Evolutionary conservation across 2,113 vertebrate species (phyloP).

Genomic region (Atherinomorus stipes): DNA sequence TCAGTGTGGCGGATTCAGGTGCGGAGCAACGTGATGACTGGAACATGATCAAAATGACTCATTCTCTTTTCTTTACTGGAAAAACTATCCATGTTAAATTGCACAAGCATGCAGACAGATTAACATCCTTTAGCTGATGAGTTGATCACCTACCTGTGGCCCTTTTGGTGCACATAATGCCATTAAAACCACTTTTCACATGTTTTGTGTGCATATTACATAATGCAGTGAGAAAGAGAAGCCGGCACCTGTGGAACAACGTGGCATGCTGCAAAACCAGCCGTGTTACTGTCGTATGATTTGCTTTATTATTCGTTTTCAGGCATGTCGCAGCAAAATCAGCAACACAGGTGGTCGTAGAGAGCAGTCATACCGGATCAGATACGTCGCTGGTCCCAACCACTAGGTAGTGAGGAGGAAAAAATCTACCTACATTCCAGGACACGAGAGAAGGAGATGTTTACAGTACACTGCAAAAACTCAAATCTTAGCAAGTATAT

Average conservation of each 20-base stretch:
- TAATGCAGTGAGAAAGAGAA: conserved; percentile 13
- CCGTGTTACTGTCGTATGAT: conserved; percentile 5
- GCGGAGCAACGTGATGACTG: conserved; percentile 30
- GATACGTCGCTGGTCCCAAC: conserved; percentile 47
- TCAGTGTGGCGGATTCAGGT: conserved; percentile 1
- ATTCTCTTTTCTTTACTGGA: conserved; percentile 36
- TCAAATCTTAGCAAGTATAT: too few relatives aligned
- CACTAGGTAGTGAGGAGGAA: conserved; percentile 48
- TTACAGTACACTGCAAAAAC: conserved; percentile 32
- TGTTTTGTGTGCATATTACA: conserved; percentile 19
- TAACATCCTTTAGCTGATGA: conserved; percentile 10
- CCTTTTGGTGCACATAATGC: conserved; percentile 30
- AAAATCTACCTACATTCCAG: conserved; percentile 47
- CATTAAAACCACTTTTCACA: conserved; percentile 31
- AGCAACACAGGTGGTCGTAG: conserved; percentile 20
- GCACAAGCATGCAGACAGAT: conserved; percentile 32
- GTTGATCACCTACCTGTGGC: conserved; percentile 35
- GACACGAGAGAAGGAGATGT: conserved; percentile 39
- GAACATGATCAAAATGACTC: conserved; percentile 32
- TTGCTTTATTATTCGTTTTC: conserved; percentile 7
- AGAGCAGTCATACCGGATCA: conserved; percentile 1
- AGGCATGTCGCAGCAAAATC: conserved; percentile 43
- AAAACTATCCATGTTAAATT: conserved; percentile 36
- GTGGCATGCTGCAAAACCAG: conserved; percentile 33
- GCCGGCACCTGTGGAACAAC: conserved; percentile 41